A percentile compares a stretch with the other conserved stretches of the same genome.
These are phyloP conservation scores for Callyntrura guangdongensis DNA, from an alignment of 2,888 invertebrate species.

Conservation along the genomic window DNA sequence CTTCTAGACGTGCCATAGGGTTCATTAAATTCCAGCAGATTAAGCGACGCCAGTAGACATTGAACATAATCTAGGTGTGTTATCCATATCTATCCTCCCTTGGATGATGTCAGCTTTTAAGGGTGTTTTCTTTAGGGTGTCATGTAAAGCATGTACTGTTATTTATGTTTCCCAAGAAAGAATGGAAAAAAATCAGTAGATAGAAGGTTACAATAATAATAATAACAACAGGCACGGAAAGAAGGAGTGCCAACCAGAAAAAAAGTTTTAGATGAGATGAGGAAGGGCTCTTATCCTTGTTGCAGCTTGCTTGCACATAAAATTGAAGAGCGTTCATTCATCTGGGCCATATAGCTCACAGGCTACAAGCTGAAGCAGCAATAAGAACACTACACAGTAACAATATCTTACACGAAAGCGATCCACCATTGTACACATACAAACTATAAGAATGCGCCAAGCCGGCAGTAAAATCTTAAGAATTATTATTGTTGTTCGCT, in stretches of 20 bases:
- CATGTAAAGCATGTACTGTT: neutral
- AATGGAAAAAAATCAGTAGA: conserved; percentile 39
- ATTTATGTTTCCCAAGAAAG: neutral
- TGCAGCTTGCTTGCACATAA: conserved; percentile 74
- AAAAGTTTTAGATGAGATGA: neutral
- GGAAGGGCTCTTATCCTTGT: conserved; percentile 70
- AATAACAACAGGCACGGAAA: conserved; percentile 50
- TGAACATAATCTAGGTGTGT: neutral
- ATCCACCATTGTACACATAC: neutral
- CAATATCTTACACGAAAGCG: conserved; percentile 21
- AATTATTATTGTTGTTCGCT: conserved; percentile 70
- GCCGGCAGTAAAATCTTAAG: conserved; percentile 65
- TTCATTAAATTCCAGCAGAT: too few species aligned
- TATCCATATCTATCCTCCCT: neutral
- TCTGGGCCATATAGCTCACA: neutral
- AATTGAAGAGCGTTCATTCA: conserved; percentile 52
- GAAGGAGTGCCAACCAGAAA: conserved; percentile 22
- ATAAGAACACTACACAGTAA: neutral
- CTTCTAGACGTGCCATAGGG: too few species aligned
- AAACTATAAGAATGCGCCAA: neutral
- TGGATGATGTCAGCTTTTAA: neutral
- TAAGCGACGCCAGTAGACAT: too few species aligned
- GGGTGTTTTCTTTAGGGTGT: conserved; percentile 43
- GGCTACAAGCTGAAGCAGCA: neutral
- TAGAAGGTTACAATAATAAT: conserved; percentile 65